Evolutionary conservation across 1,140 invertebrate genomes (phyloP).

Genomic region (Periplaneta americana): DNA sequence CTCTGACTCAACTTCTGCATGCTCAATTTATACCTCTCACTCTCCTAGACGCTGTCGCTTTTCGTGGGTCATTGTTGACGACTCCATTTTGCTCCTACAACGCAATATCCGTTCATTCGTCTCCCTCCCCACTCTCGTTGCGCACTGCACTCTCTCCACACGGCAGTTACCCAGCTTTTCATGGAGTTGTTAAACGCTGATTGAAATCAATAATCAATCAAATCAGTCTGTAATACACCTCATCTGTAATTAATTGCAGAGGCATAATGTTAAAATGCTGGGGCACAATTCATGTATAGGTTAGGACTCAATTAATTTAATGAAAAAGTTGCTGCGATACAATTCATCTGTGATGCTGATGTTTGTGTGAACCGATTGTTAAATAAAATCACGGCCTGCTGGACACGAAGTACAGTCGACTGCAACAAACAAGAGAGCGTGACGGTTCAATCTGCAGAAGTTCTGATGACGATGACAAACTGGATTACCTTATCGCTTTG

Average conservation of each 20-base stretch:
- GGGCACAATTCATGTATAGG: neutral
- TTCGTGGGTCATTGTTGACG: too few species aligned
- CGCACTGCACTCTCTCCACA: too few species aligned
- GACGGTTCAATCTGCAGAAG: neutral
- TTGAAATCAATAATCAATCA: neutral
- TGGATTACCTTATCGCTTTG: neutral
- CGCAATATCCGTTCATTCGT: too few species aligned
- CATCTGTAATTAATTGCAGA: neutral
- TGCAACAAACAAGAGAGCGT: neutral
- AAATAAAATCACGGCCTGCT: neutral
- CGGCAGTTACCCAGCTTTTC: neutral
- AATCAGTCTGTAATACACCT: neutral
- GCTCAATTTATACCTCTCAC: too few species aligned
- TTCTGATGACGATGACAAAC: neutral
- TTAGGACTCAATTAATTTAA: neutral
- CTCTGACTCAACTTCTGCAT: too few species aligned
- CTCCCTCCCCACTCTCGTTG: too few species aligned
- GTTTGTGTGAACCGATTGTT: neutral
- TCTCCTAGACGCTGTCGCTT: too few species aligned
- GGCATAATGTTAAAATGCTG: neutral
- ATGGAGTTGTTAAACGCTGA: neutral
- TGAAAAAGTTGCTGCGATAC: neutral
- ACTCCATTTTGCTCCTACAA: too few species aligned
- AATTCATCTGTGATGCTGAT: neutral
- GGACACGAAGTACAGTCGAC: neutral